A percentile compares a stretch with the other conserved stretches of the same genome.
These are phyloP conservation scores for Drosophila serrata DNA, from an alignment of 1,140 invertebrate species.

Conservation along the genomic window DNA sequence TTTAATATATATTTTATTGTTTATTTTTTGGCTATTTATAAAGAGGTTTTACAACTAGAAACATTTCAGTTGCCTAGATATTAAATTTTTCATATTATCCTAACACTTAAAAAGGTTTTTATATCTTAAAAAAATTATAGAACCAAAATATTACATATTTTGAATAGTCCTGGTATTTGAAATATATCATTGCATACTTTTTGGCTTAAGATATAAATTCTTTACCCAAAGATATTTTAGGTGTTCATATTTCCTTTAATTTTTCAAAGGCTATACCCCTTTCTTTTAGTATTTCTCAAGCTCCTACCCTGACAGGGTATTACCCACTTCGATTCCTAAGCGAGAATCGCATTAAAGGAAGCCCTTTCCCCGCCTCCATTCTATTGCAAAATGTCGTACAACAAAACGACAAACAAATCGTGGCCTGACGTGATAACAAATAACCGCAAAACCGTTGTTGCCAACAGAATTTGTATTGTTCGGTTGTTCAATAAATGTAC, in stretches of 20 bases:
- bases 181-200: neutral
- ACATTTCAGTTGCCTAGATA: too few relatives aligned
- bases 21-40: too few relatives aligned
- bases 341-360: slow-evolving; percentile 1
- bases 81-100: too few relatives aligned
- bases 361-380: neutral
- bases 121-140: neutral
- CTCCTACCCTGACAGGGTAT: neutral
- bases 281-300: too few relatives aligned
- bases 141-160: neutral
- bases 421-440: slow-evolving; percentile 79
- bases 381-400: slow-evolving; percentile 47
- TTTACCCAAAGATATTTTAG: neutral
- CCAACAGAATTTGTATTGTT: slow-evolving; percentile 60
- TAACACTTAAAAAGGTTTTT: too few relatives aligned
- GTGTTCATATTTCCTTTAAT: neutral
- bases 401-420: slow-evolving; percentile 65
- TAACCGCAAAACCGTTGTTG: slow-evolving; percentile 75
- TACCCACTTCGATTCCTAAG: neutral
- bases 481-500: slow-evolving; percentile 72
- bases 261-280: neutral
- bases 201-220: neutral
- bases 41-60: too few relatives aligned
- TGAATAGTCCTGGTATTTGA: neutral
- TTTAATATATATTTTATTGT: neutral